Base-by-base conservation (phyloP, 2,797 vertebrate genomes). In the Okamejei kenojei region DNA sequence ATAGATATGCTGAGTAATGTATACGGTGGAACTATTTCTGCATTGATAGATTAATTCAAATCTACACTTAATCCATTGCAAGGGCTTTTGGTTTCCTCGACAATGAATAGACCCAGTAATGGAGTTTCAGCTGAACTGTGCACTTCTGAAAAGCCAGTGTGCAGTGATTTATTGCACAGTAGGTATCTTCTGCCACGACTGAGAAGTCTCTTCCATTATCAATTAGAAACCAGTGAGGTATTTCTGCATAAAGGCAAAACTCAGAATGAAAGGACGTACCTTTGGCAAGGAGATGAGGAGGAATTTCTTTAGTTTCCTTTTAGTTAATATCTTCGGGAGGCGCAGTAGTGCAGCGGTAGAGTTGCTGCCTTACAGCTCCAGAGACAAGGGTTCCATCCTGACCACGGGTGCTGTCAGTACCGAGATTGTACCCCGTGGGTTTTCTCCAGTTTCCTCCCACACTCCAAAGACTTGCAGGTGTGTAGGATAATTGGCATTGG, bases 51-150 rank as follows among this genome's bases (percentile, higher is more conserved):
- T 92, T 73, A 54, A 92, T 73, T 92, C 38, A 74, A 74, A 73
- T 92, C 68, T 76, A 7, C 90, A 74, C 71, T 74, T 76, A 54
- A 76, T 92, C 90, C 32, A 45, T 74, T 92, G 38, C 17, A 92
- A 76, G 23, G 21, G 74, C 54, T 38, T 74, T 91, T 71, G 38
- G 68, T 74, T 92, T 92, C 68, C 71, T 92, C 26, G 54, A 29
- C 90, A 76, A 26, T 76, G 38, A 92, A 32, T 8, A 68, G n/a
- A 68, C 17, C 61, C 61, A 65, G 90, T 74, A 74, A 54, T 92
- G 35, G 71, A 54, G 38, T 92, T 38, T 76, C 35, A 35, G 35
- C 35, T 73, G 65, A 38, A 71, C 86, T 35, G 15, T 38, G 61
- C 86, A 32, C 61, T 88, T 88, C 58, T 21, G 54, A n/a, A 68